A percentile compares a stretch with the other conserved stretches of the same genome.
phyloP scores from a whole-genome alignment of 2,888 invertebrate species.

The Bugulina stolonifera region DNA sequence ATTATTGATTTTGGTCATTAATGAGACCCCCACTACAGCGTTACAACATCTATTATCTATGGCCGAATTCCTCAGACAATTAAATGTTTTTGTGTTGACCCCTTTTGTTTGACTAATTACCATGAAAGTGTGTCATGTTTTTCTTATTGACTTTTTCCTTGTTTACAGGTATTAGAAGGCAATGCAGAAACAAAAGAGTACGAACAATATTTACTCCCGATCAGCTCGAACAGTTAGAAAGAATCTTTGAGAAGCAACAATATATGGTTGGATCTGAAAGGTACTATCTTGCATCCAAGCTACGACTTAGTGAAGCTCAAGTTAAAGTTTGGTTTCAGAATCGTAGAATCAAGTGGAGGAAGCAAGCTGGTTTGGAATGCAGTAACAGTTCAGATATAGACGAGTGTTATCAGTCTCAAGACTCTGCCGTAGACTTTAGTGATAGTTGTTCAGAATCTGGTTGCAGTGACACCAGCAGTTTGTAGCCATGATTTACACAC shows the following conservation, averaged over 20 bases:
- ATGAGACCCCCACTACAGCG: constrained; percentile 20
- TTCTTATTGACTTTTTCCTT: constrained; percentile 18
- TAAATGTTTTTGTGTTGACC: background rate
- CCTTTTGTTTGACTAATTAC: background rate
- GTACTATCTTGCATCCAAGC: constrained; percentile 79
- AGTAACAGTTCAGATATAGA: constrained; percentile 9
- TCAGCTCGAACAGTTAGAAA: constrained; percentile 84
- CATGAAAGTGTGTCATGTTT: background rate
- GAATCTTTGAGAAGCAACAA: constrained; percentile 90
- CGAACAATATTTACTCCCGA: constrained; percentile 94
- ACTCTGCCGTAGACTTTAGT: background rate
- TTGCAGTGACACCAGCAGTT: constrained; percentile 24
- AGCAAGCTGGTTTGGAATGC: constrained; percentile 60
- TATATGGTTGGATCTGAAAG: constrained; percentile 95
- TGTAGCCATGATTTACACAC: too few relatives aligned
- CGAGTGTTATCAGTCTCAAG: background rate
- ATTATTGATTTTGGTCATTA: constrained; percentile 1
- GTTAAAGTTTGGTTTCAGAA: constrained; percentile 58
- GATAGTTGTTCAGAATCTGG: constrained; percentile 22
- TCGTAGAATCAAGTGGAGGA: constrained; percentile 84
- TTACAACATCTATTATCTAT: background rate
- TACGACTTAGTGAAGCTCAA: constrained; percentile 82
- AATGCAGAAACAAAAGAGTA: constrained; percentile 75
- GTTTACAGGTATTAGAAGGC: constrained; percentile 25
- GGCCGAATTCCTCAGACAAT: constrained; percentile 12